Percentiles rank a stretch among this genome's conserved stretches.
Conservation (phyloP, 2,888 invertebrate genomes). For the Alviniconcha strummeri region DNA sequence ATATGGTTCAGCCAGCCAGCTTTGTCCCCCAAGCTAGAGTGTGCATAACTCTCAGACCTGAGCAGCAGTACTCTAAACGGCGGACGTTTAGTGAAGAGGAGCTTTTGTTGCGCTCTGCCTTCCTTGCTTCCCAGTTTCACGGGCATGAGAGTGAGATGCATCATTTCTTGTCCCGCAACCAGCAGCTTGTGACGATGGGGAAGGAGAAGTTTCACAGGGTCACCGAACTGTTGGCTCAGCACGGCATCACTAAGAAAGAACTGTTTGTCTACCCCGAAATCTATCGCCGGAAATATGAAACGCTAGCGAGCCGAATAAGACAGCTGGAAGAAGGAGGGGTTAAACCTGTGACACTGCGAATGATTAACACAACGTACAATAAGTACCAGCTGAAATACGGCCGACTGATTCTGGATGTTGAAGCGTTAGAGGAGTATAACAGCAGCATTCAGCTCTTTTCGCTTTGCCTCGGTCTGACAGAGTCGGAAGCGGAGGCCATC, state of each 20-base stretch:
- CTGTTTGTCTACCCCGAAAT: slow-evolving; percentile 26
- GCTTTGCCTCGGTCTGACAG: background rate
- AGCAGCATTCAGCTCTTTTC: slow-evolving; percentile 15
- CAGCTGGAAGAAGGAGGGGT: slow-evolving; percentile 26
- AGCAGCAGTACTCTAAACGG: slow-evolving; percentile 1
- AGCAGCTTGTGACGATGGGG: slow-evolving; percentile 26
- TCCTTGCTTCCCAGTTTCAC: slow-evolving; percentile 12
- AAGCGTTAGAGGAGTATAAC: slow-evolving; percentile 12
- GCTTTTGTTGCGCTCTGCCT: background rate
- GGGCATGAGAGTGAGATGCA: slow-evolving; percentile 24
- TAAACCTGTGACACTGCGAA: slow-evolving; percentile 7
- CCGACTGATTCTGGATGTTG: slow-evolving; percentile 19
- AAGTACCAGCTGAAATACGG: slow-evolving; percentile 20
- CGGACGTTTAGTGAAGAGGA: slow-evolving; percentile 14
- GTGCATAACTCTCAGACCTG: background rate
- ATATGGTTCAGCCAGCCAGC: too few species aligned
- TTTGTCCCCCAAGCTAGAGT: background rate
- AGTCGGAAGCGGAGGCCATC: slow-evolving; percentile 4
- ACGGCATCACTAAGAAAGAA: slow-evolving; percentile 28
- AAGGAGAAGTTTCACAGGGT: slow-evolving; percentile 17
- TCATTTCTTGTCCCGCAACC: slow-evolving; percentile 6
- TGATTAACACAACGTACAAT: slow-evolving; percentile 31
- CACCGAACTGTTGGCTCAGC: slow-evolving; percentile 11
- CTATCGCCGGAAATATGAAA: slow-evolving; percentile 27
- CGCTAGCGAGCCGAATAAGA: slow-evolving; percentile 4